Base-by-base conservation (phyloP, 2,797 vertebrate genomes). In the Trematomus bernacchii region DNA sequence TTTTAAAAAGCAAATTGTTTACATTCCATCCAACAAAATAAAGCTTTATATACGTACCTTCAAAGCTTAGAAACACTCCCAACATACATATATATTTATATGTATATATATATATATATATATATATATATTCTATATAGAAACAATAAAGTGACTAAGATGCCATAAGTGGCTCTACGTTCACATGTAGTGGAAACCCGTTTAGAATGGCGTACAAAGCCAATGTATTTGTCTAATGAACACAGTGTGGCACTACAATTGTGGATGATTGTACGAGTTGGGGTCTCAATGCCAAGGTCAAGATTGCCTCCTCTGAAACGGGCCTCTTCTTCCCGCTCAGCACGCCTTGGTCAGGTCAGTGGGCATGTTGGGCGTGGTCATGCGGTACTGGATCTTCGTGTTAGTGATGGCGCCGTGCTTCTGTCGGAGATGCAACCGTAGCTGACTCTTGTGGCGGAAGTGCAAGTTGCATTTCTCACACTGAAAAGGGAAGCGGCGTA, bases 401-500 rank as follows among this genome's bases (percentile, higher is more conserved):
- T 99, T 99, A 76, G 98, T 99, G 95, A 99, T 99, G 89, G 98
- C 98, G 2, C 98, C 98, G 2, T 99, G 98, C 91, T 99, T 99
- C 95, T 99, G 98, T 83, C 98, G 96, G 7, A 99, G 94, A 80
- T 99, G 98, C 80, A 99, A 93, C 85, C 98, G 95, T 23, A 99
- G 95, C 89, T 99, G 98, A 90, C 98, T 99, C 94, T 99, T 99
- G 96, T 99, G 98, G 87, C 98, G 97, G 91, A 99, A 99, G 94
- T 99, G 98, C 93, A 99, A 92, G 93, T 99, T 99, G 95, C 98
- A 99, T 95, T 99, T 99, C 95, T 99, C 98, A 92, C 98, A 99
- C 98, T 99, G 91, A 15, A 76, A 78, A 19, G 3, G 2, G 73
- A 66, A 76, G 66, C 2, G 10, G n/a, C 77, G 77, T 8, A 37